A percentile compares a stretch with the other conserved stretches of the same genome.
Evolutionary conservation across 2,113 vertebrate genomes (phyloP).

Genomic region (Podarcis cretensis): DNA sequence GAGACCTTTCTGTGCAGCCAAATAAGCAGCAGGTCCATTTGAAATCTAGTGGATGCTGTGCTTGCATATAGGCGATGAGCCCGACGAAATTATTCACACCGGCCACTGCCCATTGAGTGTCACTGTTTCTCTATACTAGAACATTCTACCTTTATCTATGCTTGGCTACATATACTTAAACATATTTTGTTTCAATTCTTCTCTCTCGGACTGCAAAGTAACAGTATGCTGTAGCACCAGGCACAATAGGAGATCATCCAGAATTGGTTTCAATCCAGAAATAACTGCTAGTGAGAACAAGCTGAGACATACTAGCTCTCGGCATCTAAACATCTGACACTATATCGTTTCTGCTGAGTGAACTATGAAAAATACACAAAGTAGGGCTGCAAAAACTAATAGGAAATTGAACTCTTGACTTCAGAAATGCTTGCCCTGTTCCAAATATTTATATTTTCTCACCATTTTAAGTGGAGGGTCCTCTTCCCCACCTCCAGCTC

Average conservation of each 20-base stretch:
- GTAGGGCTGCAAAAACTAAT: not conserved
- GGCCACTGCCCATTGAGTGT: conserved; percentile 69
- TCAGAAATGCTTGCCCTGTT: not conserved
- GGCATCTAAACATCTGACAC: not conserved
- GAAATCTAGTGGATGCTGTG: not conserved
- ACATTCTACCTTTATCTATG: fast-evolving
- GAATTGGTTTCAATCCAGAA: not conserved
- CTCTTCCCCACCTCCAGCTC: too few relatives aligned
- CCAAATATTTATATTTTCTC: not conserved
- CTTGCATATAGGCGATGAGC: not conserved
- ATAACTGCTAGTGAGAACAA: not conserved
- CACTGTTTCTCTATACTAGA: conserved; percentile 61
- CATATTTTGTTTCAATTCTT: not conserved
- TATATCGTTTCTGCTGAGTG: not conserved
- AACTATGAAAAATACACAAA: not conserved
- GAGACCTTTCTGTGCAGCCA: not conserved
- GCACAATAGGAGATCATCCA: not conserved
- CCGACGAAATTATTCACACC: fast-evolving
- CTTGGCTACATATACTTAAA: not conserved
- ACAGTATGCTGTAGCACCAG: not conserved
- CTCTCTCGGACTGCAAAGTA: too few relatives aligned
- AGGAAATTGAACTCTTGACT: not conserved
- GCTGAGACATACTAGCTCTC: not conserved
- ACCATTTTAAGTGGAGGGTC: not conserved
- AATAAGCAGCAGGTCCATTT: too few relatives aligned